A percentile compares a stretch with the other conserved stretches of the same genome.
Evolutionary conservation across 2,113 vertebrate species (phyloP).

Genomic region (Lamprotornis superbus): DNA sequence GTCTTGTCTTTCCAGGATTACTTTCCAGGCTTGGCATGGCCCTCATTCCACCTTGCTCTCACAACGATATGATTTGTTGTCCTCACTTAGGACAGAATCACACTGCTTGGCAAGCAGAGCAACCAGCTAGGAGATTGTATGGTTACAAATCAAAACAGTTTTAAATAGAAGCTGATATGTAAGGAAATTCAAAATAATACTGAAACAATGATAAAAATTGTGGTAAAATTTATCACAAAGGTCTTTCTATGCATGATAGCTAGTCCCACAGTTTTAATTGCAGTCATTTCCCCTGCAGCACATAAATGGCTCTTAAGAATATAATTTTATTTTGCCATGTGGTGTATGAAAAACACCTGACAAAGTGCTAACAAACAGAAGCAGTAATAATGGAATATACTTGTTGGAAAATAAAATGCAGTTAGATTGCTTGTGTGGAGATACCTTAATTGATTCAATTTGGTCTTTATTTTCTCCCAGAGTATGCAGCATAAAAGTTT

Average conservation of each 20-base stretch:
- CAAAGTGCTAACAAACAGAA: not conserved
- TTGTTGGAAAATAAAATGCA: not conserved
- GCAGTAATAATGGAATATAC: not conserved
- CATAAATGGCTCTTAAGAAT: not conserved
- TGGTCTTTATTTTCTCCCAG: not conserved
- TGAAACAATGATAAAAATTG: not conserved
- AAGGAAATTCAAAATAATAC: not conserved
- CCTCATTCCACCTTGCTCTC: not conserved
- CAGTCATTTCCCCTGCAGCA: not conserved
- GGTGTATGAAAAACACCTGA: not conserved
- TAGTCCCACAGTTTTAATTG: not conserved
- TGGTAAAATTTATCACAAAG: not conserved
- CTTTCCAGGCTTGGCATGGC: conserved; percentile 29
- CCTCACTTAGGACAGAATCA: not conserved
- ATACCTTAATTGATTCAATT: not conserved
- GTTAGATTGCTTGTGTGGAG: not conserved
- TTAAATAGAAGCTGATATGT: not conserved
- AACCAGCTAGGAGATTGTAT: not conserved
- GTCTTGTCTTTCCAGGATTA: conserved; percentile 9
- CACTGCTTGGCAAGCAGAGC: not conserved
- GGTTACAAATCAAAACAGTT: not conserved
- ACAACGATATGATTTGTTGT: not conserved
- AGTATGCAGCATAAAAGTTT: not conserved
- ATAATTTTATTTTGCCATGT: not conserved
- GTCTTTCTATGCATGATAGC: not conserved